phyloP scores from a whole-genome alignment of 2,888 invertebrate genomes.

The Prenolepis imparis region DNA sequence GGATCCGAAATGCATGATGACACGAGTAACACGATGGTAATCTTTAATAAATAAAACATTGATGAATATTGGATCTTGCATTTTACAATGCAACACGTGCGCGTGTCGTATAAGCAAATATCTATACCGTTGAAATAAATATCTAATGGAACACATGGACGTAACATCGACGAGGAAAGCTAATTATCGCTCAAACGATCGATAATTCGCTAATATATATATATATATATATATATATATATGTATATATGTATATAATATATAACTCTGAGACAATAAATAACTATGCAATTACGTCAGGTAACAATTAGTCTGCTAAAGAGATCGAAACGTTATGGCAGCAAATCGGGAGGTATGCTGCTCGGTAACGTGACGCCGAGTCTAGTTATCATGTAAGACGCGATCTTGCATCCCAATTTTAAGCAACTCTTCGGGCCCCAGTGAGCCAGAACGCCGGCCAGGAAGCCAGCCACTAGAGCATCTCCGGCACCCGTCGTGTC shows the following conservation, averaged over 20 bases:
- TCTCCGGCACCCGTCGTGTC: slow-evolving; percentile 86
- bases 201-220: slow-evolving; percentile 48
- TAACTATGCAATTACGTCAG: slow-evolving; percentile 51
- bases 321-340: slow-evolving; percentile 63
- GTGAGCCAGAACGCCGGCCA: slow-evolving; percentile 81
- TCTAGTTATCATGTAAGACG: slow-evolving; percentile 79
- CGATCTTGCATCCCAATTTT: slow-evolving; percentile 81
- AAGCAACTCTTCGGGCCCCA: slow-evolving; percentile 83
- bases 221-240: no score
- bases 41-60: slow-evolving; percentile 26
- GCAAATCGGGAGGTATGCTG: slow-evolving; percentile 75
- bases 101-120: background rate
- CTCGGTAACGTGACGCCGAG: slow-evolving; percentile 79
- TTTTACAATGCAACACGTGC: background rate
- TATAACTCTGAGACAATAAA: slow-evolving; percentile 52
- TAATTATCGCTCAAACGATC: slow-evolving; percentile 17
- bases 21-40: background rate
- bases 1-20: background rate
- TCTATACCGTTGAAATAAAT: slow-evolving; percentile 14
- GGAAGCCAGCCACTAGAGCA: slow-evolving; percentile 85
- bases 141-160: slow-evolving; percentile 10
- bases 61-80: background rate
- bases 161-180: slow-evolving; percentile 35
- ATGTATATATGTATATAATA: no score
- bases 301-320: slow-evolving; percentile 53